phyloP scores from a whole-genome alignment of 2,113 vertebrate genomes.

The Gallinago media region DNA sequence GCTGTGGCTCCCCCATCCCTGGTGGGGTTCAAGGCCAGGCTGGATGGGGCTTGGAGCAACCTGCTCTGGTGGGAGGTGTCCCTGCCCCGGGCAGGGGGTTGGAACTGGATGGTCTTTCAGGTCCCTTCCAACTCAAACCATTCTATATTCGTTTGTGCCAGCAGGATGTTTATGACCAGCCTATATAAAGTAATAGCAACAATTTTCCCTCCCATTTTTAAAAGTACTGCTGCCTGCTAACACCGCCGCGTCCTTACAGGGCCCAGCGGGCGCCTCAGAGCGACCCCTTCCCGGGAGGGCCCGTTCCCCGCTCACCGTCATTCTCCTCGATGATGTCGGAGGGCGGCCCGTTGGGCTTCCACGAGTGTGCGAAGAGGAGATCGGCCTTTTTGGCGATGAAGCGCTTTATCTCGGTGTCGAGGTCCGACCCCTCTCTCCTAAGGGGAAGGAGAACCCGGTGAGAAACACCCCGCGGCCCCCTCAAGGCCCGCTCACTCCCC shows the following conservation, averaged over 20 bases:
- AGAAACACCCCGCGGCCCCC: neutral
- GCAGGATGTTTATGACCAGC: accelerated
- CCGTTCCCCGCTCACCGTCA: conserved; percentile 68
- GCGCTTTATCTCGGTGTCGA: conserved; percentile 87
- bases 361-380: conserved; percentile 89
- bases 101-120: too few relatives aligned
- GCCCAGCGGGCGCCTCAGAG: accelerated
- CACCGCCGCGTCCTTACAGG: accelerated
- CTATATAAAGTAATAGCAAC: accelerated
- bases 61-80: too few relatives aligned
- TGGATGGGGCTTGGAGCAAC: too few relatives aligned
- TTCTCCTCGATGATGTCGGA: conserved; percentile 80
- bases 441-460: conserved; percentile 24
- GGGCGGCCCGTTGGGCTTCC: conserved; percentile 81
- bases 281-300: accelerated
- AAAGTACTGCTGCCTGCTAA: too few relatives aligned
- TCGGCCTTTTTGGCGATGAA: conserved; percentile 96
- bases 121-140: too few relatives aligned
- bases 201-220: accelerated
- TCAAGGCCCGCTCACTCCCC: neutral
- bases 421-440: conserved; percentile 77
- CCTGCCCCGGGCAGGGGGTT: too few relatives aligned
- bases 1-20: too few relatives aligned
- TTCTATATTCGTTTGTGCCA: too few relatives aligned
- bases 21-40: too few relatives aligned